Evolutionary conservation across 2,113 vertebrate species (phyloP).

Genomic region (Albula glossodonta): DNA sequence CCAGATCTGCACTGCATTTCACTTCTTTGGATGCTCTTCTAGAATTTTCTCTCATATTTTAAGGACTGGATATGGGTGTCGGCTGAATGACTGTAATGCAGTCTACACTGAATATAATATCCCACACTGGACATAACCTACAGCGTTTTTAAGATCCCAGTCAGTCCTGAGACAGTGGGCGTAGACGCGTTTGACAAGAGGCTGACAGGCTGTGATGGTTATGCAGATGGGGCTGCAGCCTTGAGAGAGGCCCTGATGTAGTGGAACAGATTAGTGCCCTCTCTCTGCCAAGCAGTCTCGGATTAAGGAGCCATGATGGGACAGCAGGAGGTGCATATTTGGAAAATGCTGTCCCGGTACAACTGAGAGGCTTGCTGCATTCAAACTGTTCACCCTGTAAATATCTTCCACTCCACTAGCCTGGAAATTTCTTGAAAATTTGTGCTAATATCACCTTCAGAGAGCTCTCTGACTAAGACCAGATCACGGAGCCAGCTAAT

Average conservation of each 20-base stretch:
- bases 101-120: background rate
- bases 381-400: background rate
- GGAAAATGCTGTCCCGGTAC: background rate
- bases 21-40: too few relatives aligned
- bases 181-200: background rate
- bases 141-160: constrained; percentile 7
- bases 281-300: background rate
- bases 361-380: background rate
- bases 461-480: background rate
- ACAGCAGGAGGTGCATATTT: background rate
- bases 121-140: background rate
- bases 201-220: background rate
- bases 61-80: too few relatives aligned
- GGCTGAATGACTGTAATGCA: background rate
- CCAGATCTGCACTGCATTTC: too few relatives aligned
- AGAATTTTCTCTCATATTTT: too few relatives aligned
- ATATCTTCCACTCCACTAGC: background rate
- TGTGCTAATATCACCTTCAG: background rate
- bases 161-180: constrained; percentile 10
- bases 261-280: background rate
- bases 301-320: background rate
- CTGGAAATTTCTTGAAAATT: background rate
- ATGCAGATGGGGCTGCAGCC: constrained; percentile 6
- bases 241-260: background rate
- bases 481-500: background rate